Conservation (phyloP, 2,113 vertebrate species). For the Phasianus colchicus region DNA sequence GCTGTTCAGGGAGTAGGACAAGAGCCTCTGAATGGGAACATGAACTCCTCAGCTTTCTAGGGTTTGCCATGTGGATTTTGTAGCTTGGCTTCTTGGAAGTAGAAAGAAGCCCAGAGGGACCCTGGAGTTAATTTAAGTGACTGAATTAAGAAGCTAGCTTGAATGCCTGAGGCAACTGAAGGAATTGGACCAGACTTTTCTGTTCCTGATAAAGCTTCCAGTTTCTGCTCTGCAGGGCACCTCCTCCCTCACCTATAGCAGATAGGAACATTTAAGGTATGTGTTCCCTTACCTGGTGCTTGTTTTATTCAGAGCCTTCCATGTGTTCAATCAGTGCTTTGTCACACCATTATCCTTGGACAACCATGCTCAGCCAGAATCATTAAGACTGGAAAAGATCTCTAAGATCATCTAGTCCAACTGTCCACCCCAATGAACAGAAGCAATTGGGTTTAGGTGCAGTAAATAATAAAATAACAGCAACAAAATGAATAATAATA, state of each 20-base stretch:
- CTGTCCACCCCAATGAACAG: not conserved
- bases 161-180: not conserved
- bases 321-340: not conserved
- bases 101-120: not conserved
- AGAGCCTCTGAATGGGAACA: not conserved
- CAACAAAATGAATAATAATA: not conserved
- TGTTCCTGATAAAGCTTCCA: not conserved
- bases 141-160: not conserved
- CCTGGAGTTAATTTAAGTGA: not conserved
- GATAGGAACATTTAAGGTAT: not conserved
- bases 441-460: not conserved
- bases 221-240: not conserved
- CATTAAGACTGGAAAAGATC: no score
- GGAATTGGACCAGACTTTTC: fast-evolving
- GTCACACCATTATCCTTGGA: not conserved
- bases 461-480: not conserved
- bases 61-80: not conserved
- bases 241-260: not conserved
- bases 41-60: not conserved
- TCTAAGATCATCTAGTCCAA: no score
- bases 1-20: not conserved
- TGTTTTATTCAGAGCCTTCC: not conserved
- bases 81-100: not conserved
- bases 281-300: not conserved
- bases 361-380: not conserved